Evolutionary conservation across 2,797 vertebrate genomes (phyloP).

Genomic region (Typhlichthys eigenmanni): DNA sequence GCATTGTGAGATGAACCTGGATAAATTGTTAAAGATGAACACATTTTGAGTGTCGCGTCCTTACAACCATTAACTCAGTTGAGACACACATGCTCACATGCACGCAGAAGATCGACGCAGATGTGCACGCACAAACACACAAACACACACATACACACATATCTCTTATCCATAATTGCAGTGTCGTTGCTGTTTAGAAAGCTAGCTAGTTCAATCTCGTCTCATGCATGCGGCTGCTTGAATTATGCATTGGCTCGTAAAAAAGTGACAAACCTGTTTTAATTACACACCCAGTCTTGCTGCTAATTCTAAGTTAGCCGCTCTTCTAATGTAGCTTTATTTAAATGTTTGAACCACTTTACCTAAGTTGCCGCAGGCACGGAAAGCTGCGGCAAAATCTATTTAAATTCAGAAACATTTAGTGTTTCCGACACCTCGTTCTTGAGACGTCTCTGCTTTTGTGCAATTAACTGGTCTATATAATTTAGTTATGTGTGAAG

Average conservation of each 20-base stretch:
- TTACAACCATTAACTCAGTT: constrained; percentile 59
- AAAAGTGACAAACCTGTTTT: constrained; percentile 48
- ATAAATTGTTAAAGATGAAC: constrained; percentile 71
- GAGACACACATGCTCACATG: constrained; percentile 29
- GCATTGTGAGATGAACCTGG: constrained; percentile 66
- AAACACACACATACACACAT: constrained; percentile 32
- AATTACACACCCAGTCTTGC: constrained; percentile 52
- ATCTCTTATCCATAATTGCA: constrained; percentile 65
- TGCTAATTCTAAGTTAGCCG: constrained; percentile 58
- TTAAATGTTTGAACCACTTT: constrained; percentile 24
- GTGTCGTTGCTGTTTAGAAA: constrained; percentile 65
- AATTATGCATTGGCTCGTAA: constrained; percentile 52
- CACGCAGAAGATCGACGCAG: constrained; percentile 18
- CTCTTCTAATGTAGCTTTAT: constrained; percentile 14
- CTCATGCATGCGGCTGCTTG: constrained; percentile 43
- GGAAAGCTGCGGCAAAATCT: constrained; percentile 5
- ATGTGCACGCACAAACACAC: constrained; percentile 4
- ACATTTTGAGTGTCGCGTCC: constrained; percentile 59
- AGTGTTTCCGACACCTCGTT: background rate
- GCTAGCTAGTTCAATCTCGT: constrained; percentile 45
- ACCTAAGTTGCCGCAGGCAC: constrained; percentile 5
- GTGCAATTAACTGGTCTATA: background rate
- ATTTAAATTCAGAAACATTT: background rate
- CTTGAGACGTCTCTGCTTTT: background rate
- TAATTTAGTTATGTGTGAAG: no score